Evolutionary conservation across 2,888 invertebrate genomes (phyloP), one percentile per base, ranked within the genome.

Genomic region (Tenthredo distinguenda): DNA sequence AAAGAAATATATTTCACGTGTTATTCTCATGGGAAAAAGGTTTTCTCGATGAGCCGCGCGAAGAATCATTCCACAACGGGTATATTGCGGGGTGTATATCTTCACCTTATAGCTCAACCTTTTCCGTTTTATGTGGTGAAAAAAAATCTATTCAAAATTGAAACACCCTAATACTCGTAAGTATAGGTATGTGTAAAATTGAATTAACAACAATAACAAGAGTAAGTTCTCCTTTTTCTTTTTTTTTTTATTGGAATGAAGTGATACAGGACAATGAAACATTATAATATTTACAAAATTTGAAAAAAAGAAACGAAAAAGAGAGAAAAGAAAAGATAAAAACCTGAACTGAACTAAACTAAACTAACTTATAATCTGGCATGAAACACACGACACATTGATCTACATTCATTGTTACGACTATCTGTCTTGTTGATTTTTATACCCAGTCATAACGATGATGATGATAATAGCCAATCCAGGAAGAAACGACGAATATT

Each of bases 191-290:
- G 55, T 50, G 50, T 50, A 50, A 34, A 10, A 79, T 55, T 18
- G 4, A 9, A 37, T 5, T 74, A 9, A 58, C 37, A 82, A 37
- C 68, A 31, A 34, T 18, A 26, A 82, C 47, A 12, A 40, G 31
- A 83, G 58, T 26, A 34, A 72, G 37, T 65, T 26, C 71, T 71
- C 31, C 68, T 83, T 74, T 86, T 72, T 86, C 26, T 85, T 81
- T 85, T 85, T 86, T 84, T 84, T 89, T 91, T 91, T 91, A 91
- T 91, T 91, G 89, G 90, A 91, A 91, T 91, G 90, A 90, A 89
- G 87, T 85, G 72, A 88, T 90, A 90, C 90, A 91, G 87, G 88
- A 87, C 85, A 89, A 89, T 89, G 87, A 88, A 89, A 90, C 72
- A 86, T 86, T 74, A 87, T 86, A 86, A 81, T 87, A 87, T 88